Evolutionary conservation across 2,113 vertebrate genomes (phyloP).

Genomic region (Ptyas mucosa): DNA sequence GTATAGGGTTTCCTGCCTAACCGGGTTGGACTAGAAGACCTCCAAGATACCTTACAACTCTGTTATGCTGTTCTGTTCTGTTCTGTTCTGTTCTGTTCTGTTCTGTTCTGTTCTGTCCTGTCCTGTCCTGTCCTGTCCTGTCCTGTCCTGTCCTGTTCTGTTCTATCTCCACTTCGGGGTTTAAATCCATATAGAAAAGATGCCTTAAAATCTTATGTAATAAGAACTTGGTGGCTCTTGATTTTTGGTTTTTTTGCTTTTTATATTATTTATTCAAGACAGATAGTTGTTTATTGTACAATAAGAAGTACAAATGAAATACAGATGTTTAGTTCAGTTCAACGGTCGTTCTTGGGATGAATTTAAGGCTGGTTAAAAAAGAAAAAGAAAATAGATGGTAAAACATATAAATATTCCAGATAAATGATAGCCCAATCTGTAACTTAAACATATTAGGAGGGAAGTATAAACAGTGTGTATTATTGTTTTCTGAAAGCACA

Average conservation of each 20-base stretch:
- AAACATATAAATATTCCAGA: neutral
- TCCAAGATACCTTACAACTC: too few species aligned
- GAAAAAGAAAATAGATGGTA: neutral
- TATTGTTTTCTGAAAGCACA: neutral
- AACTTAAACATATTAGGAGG: neutral
- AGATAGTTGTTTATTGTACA: neutral
- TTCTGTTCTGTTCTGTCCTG: too few species aligned
- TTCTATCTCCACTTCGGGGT: too few species aligned
- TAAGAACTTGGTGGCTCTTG: neutral
- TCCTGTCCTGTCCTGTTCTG: too few species aligned
- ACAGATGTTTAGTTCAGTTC: neutral
- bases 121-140: too few species aligned
- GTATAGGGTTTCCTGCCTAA: too few species aligned
- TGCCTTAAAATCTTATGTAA: neutral
- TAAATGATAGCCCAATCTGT: neutral
- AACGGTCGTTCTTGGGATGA: neutral
- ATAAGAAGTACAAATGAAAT: neutral
- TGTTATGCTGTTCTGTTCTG: too few species aligned
- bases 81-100: too few species aligned
- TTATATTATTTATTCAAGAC: neutral
- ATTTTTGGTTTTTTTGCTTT: neutral
- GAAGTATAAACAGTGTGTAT: neutral
- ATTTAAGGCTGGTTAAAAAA: neutral
- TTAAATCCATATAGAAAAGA: neutral
- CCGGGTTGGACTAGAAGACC: too few species aligned